phyloP scores from a whole-genome alignment of 2,113 vertebrate genomes.

The Plectropomus leopardus region DNA sequence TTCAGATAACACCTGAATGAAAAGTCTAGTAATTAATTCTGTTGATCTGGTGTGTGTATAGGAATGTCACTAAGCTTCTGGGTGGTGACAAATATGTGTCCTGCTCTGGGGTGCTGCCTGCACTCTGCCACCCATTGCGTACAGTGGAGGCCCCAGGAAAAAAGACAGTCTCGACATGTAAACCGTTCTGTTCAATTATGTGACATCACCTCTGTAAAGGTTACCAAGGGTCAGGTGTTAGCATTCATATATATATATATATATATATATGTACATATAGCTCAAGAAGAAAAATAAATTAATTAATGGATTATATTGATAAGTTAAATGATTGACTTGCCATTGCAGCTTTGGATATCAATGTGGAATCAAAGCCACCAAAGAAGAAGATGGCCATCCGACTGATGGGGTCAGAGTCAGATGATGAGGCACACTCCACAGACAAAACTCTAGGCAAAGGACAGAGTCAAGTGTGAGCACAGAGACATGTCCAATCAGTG shows the following conservation, averaged over 20 bases:
- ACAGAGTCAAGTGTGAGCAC: not conserved
- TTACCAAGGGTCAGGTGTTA: too few relatives aligned
- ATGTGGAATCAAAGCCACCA: not conserved
- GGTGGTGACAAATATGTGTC: too few relatives aligned
- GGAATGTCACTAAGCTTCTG: too few relatives aligned
- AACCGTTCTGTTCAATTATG: too few relatives aligned
- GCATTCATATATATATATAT: too few relatives aligned
- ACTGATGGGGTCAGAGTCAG: not conserved
- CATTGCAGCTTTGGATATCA: not conserved
- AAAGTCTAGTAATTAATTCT: not conserved
- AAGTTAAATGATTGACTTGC: not conserved
- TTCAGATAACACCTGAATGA: not conserved
- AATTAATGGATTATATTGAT: too few relatives aligned
- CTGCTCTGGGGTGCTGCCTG: not conserved
- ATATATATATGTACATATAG: too few relatives aligned
- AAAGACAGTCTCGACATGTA: too few relatives aligned
- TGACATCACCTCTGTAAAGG: not conserved
- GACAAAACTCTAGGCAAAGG: not conserved
- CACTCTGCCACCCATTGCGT: not conserved
- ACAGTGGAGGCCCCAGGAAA: not conserved
- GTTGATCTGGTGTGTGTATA: not conserved
- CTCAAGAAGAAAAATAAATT: too few relatives aligned
- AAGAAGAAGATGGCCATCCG: not conserved
- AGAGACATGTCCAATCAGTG: not conserved
- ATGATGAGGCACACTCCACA: not conserved